Conservation (phyloP, 2,113 vertebrate species). For the Dunckerocampus dactyliophorus region DNA sequence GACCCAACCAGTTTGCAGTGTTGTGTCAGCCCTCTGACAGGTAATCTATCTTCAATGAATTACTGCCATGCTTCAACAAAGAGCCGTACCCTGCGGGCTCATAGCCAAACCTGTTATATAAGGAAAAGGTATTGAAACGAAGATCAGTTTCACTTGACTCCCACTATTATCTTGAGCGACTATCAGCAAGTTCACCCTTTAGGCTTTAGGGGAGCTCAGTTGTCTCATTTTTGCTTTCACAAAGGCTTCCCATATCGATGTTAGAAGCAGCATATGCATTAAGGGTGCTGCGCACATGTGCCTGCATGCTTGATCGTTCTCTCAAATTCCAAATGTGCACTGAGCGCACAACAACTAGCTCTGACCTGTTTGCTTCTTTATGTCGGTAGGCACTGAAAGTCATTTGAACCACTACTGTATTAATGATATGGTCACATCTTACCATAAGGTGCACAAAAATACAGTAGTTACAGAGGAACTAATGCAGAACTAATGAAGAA, state of each 20-base stretch:
- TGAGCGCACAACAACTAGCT: slow-evolving; percentile 38
- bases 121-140: slow-evolving; percentile 3
- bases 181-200: background rate
- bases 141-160: slow-evolving; percentile 4
- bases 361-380: slow-evolving; percentile 27
- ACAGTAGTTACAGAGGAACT: too few relatives aligned
- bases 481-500: too few relatives aligned
- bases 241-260: background rate
- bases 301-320: too few relatives aligned
- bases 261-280: background rate
- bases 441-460: too few relatives aligned
- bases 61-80: background rate
- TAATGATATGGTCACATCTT: too few relatives aligned
- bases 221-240: background rate
- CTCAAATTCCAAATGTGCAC: background rate
- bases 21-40: slow-evolving; percentile 8
- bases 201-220: background rate
- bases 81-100: background rate
- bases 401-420: too few relatives aligned
- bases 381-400: too few relatives aligned
- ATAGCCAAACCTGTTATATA: slow-evolving; percentile 27
- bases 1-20: slow-evolving; percentile 1
- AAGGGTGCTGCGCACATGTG: too few relatives aligned
- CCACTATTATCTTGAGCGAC: background rate
- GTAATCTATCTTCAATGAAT: slow-evolving; percentile 5